Evolutionary conservation across 2,888 invertebrate genomes (phyloP), one percentile per base, ranked within the genome.

Genomic region (Yponomeuta evonymella): DNA sequence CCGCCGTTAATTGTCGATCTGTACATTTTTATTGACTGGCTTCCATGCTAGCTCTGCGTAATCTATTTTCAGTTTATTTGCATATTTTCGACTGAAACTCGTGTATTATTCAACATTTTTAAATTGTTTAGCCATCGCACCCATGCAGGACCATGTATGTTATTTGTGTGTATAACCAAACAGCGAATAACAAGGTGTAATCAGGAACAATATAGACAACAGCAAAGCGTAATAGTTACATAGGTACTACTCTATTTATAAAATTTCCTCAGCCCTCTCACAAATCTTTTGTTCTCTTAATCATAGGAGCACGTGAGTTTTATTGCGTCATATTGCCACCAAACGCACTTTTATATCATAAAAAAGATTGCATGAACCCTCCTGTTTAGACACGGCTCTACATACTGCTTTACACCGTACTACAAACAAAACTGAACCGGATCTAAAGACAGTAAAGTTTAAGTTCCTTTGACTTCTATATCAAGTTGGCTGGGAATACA

Each of bases 281-380:
- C 12, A 58, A 58, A 58, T 43, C 67, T 15, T 67, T n/a, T 67
- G 15, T 43, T 36, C 43, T 67, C 33, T 67, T 6, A 67, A 43
- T 67, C 67, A 33, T 43, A 67, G 33, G 6, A 43, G 29, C 68
- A 69, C 68, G 68, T 68, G 68, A 9, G 11, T 69, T 69, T 69
- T 69, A 69, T 69, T 23, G 33, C 51, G 15, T 58, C 51, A 43
- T n/a, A n/a, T 33, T 67, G 29, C 43, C n/a, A n/a, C 11, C 51
- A 10, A 48, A 68, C 23, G 51, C 68, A 29, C 70, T 72, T 78
- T 84, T 85, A 83, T 84, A 81, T 79, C 79, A 80, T 79, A 75
- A 78, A 79, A 83, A 84, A 80, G 81, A 83, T 84, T 58, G 0
- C 15, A 1, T 58, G 1, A 43, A 1, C 43, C 43, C 8, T 43